Evolutionary conservation across 2,888 invertebrate species (phyloP).

Genomic region (Drosophila fungiperda): DNA sequence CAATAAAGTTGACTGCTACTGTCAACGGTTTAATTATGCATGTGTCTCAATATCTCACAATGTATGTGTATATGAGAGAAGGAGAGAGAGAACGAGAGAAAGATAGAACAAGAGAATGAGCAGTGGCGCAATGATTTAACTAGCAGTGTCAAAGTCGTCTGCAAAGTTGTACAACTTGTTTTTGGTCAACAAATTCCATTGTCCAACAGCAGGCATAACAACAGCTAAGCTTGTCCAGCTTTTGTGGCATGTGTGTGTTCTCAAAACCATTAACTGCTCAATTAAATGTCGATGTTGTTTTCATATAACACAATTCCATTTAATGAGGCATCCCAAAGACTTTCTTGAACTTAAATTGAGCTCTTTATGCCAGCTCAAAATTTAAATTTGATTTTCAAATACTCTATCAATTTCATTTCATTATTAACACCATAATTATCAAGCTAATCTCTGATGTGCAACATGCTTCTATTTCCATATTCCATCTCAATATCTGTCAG

Average conservation of each 20-base stretch:
- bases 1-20: slow-evolving; percentile 49
- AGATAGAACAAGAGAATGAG: background rate
- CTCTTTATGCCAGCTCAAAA: background rate
- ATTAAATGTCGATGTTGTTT: background rate
- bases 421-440: background rate
- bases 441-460: background rate
- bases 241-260: slow-evolving; percentile 2
- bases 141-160: slow-evolving; percentile 43
- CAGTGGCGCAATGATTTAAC: slow-evolving; percentile 21
- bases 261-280: slow-evolving; percentile 2
- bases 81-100: background rate
- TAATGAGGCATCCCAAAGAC: background rate
- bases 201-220: slow-evolving; percentile 34
- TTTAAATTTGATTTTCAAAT: background rate
- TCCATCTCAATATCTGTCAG: background rate
- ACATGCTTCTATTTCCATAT: background rate
- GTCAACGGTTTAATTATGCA: slow-evolving; percentile 60
- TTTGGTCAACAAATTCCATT: slow-evolving; percentile 37
- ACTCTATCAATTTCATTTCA: background rate
- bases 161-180: slow-evolving; percentile 49
- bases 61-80: background rate
- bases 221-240: slow-evolving; percentile 3
- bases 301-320: background rate
- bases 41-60: slow-evolving; percentile 17
- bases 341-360: background rate